Evolutionary conservation across 2,888 invertebrate genomes (phyloP), one percentile per base, ranked within the genome.

Genomic region (Coleophora deauratella): DNA sequence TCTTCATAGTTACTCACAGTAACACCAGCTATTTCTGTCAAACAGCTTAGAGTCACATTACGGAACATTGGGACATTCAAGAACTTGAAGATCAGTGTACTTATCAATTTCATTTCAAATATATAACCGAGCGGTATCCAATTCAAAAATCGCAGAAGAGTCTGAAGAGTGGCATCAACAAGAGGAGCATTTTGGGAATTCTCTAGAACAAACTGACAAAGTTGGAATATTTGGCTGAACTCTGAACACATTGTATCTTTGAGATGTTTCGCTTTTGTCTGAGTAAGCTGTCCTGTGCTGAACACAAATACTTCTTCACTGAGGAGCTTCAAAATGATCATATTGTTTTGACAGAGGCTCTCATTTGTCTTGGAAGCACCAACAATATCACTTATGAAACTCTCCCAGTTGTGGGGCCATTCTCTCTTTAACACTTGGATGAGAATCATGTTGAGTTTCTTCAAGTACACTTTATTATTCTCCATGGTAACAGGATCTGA

Each of bases 41-140:
- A 88, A 86, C 99, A 99, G 81, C 99, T 98, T 54, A 99, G 86
- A 41, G 99, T 98, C 27, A 99, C 96, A 87, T 99, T 99, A 50
- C 99, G 91, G 77, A 99, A 99, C 90, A 96, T 91, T 28, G 99
- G 98, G 44, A 99, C 98, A 80, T 96, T 96, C 50, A 99, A 88
- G 86, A 99, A 99, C 90, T 98, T 99, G 73, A 92, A 94, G 65
- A 97, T 95, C 41, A 99, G 88, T 41, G 97, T 97, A 59, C 92
- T 93, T 60, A 99, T 97, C 42, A 99, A 88, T 72, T 97, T 96
- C 55, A 99, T 99, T 88, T 99, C 99, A 87, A 99, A 99, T 72
- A 99, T 99, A 76, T 99, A 99, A 9, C 99, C 99, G 48, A 99
- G 88, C n/a, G 99, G 99, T 66, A 99, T 99, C 99, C 99, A 99